Evolutionary conservation across 2,888 invertebrate genomes (phyloP), one percentile per base, ranked within the genome.

Genomic region (Ernsta delagoae): DNA sequence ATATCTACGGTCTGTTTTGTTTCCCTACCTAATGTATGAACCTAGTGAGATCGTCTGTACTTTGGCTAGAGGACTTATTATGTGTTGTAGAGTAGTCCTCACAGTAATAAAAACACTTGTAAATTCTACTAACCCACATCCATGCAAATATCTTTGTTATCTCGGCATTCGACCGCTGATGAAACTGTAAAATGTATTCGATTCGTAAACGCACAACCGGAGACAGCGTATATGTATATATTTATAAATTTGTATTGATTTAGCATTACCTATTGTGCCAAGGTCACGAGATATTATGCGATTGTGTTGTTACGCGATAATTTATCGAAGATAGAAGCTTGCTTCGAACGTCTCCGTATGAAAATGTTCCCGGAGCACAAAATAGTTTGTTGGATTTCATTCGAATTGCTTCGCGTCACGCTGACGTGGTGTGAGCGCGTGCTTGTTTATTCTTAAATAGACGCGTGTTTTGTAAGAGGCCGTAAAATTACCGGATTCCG

Each of bases 221-320:
- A 69, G 63, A 63, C 63, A 63, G 60, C 39, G 39, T 72, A 48
- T n/a, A 39, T 39, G 7, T 39, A 39, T 48, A 53, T 24, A 70
- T 70, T 70, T 70, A 65, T 72, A 67, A 69, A 63, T 64, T 70
- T 66, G 65, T 69, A 73, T 73, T 67, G 73, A 70, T 72, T 73
- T 65, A 72, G 70, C 68, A 70, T 71, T 62, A 66, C 53, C 67
- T 54, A 66, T 36, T 65, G 69, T 70, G 86, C 86, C 88, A 89
- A 89, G 89, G 89, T 84, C 88, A 78, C 71, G 72, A 77, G 76
- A 78, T 80, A 80, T 86, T 86, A 80, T 83, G 81, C 79, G 84
- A 83, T 83, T 82, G 79, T 83, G 78, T 79, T 79, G 34, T 56
- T 78, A 77, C 79, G 78, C 79, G 73, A 79, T 76, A 78, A 71